Evolutionary conservation across 2,888 invertebrate species (phyloP).

Genomic region (Galerucella calmariensis): DNA sequence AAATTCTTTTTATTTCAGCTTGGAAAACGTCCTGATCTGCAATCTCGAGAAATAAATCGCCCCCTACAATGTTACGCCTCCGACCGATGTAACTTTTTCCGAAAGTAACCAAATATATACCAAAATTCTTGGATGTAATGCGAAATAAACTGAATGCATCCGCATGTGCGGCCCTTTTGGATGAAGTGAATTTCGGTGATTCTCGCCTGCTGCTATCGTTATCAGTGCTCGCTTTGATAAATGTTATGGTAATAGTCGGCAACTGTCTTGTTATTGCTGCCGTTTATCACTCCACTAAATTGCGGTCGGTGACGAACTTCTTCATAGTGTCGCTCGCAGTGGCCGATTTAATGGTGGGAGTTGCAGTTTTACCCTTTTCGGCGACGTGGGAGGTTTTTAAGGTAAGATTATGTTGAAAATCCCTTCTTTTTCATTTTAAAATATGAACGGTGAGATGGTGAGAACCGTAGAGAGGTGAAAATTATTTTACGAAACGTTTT

Average conservation of each 20-base stretch:
- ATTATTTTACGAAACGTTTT: too few relatives aligned
- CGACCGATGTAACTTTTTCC: background rate
- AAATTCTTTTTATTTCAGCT: too few relatives aligned
- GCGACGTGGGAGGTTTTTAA: slow-evolving; percentile 94
- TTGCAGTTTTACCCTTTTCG: slow-evolving; percentile 95
- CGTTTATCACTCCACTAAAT: slow-evolving; percentile 89
- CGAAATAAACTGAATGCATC: slow-evolving; percentile 81
- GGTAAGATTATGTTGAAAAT: slow-evolving; percentile 65
- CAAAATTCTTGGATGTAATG: slow-evolving; percentile 66
- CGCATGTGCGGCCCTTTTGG: slow-evolving; percentile 83
- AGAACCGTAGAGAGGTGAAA: background rate
- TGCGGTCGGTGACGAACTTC: slow-evolving; percentile 94
- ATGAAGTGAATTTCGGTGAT: slow-evolving; percentile 85
- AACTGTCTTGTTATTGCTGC: slow-evolving; percentile 94
- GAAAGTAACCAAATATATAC: background rate
- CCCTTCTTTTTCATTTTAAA: background rate
- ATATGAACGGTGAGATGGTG: background rate
- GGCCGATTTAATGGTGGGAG: slow-evolving; percentile 94
- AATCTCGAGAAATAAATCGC: background rate
- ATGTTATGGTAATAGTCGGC: slow-evolving; percentile 88
- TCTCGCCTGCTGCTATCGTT: slow-evolving; percentile 81
- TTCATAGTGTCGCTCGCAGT: slow-evolving; percentile 97
- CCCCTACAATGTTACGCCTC: background rate
- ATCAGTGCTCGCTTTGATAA: slow-evolving; percentile 82
- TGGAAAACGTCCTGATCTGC: background rate